Percentiles rank a stretch among this genome's conserved stretches.
Conservation (phyloP, 2,888 invertebrate genomes). For the Willowsia nigromaculata region DNA sequence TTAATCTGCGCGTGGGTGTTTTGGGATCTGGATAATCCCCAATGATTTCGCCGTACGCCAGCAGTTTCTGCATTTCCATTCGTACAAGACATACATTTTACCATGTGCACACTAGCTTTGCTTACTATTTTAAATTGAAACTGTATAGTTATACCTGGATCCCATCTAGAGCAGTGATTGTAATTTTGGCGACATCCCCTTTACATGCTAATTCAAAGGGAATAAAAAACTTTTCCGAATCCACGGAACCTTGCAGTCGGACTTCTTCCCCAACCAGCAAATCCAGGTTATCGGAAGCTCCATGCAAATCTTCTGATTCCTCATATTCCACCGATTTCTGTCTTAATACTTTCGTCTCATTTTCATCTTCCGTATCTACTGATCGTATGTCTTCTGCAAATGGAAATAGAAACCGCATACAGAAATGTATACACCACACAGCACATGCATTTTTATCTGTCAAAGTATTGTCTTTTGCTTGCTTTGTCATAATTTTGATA, state of each 20-base stretch:
- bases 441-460: no score
- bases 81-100: neutral
- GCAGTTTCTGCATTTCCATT: conserved; percentile 88
- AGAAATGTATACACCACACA: no score
- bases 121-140: neutral
- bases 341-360: conserved; percentile 37
- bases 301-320: conserved; percentile 35
- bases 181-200: conserved; percentile 96
- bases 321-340: conserved; percentile 52
- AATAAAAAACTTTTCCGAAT: conserved; percentile 98
- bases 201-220: conserved; percentile 99
- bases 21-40: conserved; percentile 96
- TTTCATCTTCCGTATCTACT: conserved; percentile 36
- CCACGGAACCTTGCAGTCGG: conserved; percentile 81
- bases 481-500: no score
- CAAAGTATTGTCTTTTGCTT: no score
- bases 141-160: conserved; percentile 82
- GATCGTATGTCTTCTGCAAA: conserved; percentile 73
- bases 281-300: conserved; percentile 45
- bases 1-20: conserved; percentile 93
- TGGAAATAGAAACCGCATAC: no score
- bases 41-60: conserved; percentile 98
- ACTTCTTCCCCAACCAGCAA: conserved; percentile 59
- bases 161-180: conserved; percentile 97
- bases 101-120: neutral